phyloP scores from a whole-genome alignment of 2,888 invertebrate species.

The Eupithecia insigniata region DNA sequence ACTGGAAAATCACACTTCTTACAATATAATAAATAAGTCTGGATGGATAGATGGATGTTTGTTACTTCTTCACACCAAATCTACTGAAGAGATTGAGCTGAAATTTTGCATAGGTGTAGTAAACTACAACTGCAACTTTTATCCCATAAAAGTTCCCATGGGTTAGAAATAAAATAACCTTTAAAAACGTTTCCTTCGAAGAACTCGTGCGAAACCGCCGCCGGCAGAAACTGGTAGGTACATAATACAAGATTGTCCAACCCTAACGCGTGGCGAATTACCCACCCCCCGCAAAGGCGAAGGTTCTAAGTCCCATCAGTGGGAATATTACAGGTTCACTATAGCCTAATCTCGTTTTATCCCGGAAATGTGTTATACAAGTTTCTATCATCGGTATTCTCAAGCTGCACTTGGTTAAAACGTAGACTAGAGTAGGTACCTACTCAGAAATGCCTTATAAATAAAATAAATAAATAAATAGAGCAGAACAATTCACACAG shows the following conservation, averaged over 20 bases:
- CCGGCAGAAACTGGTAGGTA: neutral
- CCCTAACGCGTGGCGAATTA: neutral
- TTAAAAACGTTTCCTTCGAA: too few relatives aligned
- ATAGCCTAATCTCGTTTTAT: neutral
- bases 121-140: too few relatives aligned
- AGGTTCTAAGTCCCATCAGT: neutral
- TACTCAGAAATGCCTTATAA: too few relatives aligned
- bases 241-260: neutral
- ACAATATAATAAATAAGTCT: too few relatives aligned
- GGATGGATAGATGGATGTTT: too few relatives aligned
- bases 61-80: too few relatives aligned
- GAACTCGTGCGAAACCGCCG: too few relatives aligned
- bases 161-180: too few relatives aligned
- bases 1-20: neutral
- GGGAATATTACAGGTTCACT: neutral
- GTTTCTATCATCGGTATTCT: neutral
- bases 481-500: neutral
- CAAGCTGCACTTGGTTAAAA: neutral
- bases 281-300: neutral
- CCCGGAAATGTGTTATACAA: neutral
- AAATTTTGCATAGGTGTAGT: too few relatives aligned
- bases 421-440: neutral
- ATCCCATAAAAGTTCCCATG: too few relatives aligned
- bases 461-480: neutral
- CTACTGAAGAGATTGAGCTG: too few relatives aligned